A percentile compares a stretch with the other conserved stretches of the same genome.
Conservation (phyloP, 2,113 vertebrate genomes). For the Elanus axillaris region DNA sequence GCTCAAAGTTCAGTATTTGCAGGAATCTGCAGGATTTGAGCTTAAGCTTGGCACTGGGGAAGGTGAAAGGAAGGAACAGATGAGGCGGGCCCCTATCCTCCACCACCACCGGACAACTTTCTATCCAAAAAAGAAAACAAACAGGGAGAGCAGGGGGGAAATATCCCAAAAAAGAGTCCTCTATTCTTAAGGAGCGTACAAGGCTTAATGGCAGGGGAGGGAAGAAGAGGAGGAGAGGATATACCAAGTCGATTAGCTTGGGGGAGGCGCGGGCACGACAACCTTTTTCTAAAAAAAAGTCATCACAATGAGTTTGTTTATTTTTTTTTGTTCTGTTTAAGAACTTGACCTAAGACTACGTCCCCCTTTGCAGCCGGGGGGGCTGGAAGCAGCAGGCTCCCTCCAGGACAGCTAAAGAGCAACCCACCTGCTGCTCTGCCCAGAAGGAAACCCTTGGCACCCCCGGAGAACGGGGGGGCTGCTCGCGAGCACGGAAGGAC, state of each 20-base stretch:
- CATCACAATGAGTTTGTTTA: not conserved
- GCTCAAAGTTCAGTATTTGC: not conserved
- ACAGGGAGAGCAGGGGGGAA: rapidly evolving
- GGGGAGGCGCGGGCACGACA: not conserved
- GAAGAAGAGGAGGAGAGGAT: not conserved
- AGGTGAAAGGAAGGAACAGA: slow-evolving; percentile 39
- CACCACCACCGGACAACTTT: not conserved
- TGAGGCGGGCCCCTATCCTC: not conserved
- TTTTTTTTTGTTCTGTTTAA: not conserved
- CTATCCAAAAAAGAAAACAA: not conserved
- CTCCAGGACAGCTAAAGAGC: not conserved
- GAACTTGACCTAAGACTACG: not conserved
- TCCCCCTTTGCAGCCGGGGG: not conserved
- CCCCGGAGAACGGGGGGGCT: not conserved
- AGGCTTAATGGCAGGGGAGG: not conserved
- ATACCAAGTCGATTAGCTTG: not conserved
- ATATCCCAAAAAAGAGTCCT: not conserved
- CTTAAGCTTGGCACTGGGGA: slow-evolving; percentile 25
- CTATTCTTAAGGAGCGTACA: not conserved
- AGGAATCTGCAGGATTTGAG: slow-evolving; percentile 3
- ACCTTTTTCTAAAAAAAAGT: not conserved
- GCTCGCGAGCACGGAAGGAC: not conserved
- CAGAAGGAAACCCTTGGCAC: slow-evolving; percentile 2
- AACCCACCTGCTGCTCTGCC: not conserved
- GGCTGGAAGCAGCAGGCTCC: slow-evolving; percentile 1